Evolutionary conservation across 1,140 invertebrate species (phyloP), one percentile per base, ranked within the genome.

Genomic region (Lysiphlebus fabarum): DNA sequence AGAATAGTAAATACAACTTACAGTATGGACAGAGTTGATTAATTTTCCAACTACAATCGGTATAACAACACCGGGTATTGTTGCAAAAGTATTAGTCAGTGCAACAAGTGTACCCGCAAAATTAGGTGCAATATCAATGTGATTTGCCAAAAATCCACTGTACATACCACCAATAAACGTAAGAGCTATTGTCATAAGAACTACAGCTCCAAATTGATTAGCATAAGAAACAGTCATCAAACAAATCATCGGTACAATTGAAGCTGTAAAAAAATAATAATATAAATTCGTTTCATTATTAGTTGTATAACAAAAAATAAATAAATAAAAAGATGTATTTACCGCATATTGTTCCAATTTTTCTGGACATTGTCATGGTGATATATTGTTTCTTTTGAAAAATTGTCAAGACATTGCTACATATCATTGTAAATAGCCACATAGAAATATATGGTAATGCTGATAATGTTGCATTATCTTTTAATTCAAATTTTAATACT

Each of bases 401-500:
- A 17, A 77, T 79, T 61, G 89, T 85, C 60, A 90, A 74, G 6
- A 82, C 68, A 67, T 85, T 85, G 61, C 88, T 87, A 4, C 90
- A 78, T 3, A 76, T 70, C 66, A 90, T 85, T 44, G 88, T 89
- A 70, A 90, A 89, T 41, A 91, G 72, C 84, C 89, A 90, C 80
- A 91, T 85, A 33, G 84, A 84, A 7, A 90, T 80, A 71, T 88
- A 91, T n/a, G 90, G 89, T 26, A 90, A 68, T 0, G 89, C 82
- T 14, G 86, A 89, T 4, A 88, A 77, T 1, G 85, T 80, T 14
- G 88, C 86, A 68, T 91, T 91, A 83, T 87, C 83, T 67, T 87
- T 85, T 61, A 97, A 89, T 62, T 95, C 86, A 68, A 95, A 96
- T 70, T 92, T 86, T 2, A 98, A 83, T 26, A 96, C 89, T 71